Evolutionary conservation across 1,140 invertebrate genomes (phyloP).

Genomic region (Thaumatotibia leucotreta): DNA sequence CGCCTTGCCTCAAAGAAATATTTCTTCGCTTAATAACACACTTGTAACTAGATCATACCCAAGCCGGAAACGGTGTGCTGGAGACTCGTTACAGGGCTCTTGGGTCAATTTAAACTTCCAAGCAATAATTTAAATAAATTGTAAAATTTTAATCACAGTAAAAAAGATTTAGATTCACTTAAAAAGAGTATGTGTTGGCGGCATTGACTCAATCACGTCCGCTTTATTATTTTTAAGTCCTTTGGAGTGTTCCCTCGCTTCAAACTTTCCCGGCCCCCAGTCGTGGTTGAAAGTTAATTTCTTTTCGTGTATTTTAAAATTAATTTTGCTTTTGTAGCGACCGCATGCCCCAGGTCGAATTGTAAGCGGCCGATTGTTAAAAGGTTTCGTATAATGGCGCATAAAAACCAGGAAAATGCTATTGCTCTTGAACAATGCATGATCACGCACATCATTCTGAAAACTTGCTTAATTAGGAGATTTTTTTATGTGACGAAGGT

Average conservation of each 20-base stretch:
- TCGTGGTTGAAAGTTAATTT: constrained; percentile 68
- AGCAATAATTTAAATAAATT: background rate
- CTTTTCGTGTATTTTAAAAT: constrained; percentile 75
- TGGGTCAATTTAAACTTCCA: background rate
- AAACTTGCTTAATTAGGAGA: background rate
- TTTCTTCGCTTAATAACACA: constrained; percentile 41
- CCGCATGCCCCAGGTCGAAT: constrained; percentile 60
- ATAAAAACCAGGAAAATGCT: constrained; percentile 47
- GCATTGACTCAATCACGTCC: constrained; percentile 33
- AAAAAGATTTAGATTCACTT: background rate
- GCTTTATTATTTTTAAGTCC: constrained; percentile 70
- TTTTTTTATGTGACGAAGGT: background rate
- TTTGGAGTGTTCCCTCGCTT: constrained; percentile 53
- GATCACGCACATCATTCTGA: background rate
- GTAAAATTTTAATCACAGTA: background rate
- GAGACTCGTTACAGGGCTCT: background rate
- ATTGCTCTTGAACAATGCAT: constrained; percentile 26
- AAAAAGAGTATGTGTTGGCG: constrained; percentile 3
- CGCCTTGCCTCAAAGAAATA: constrained; percentile 51
- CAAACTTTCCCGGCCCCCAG: constrained; percentile 62
- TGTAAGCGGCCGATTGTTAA: constrained; percentile 50
- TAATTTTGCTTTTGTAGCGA: constrained; percentile 72
- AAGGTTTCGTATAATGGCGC: constrained; percentile 48
- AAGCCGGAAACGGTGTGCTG: background rate
- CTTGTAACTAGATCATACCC: constrained; percentile 37